Conservation (phyloP, 2,113 vertebrate genomes). For the Herpailurus yagouaroundi region DNA sequence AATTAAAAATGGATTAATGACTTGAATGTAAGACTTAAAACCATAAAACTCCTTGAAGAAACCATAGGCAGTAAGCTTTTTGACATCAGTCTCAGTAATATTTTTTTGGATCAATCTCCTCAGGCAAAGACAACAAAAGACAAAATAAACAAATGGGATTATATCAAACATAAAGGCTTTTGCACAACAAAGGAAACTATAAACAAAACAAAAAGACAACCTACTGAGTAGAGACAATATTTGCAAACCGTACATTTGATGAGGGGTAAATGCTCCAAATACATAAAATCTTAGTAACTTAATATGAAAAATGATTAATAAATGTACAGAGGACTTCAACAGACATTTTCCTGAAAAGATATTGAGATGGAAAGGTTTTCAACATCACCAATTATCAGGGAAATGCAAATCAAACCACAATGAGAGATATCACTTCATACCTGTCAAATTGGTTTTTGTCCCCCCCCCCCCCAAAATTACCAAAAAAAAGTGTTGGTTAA, state of each 20-base stretch:
- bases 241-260: not conserved
- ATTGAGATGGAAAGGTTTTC: not conserved
- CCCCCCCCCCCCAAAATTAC: too few relatives aligned
- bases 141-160: not conserved
- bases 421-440: not conserved
- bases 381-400: not conserved
- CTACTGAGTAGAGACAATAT: not conserved
- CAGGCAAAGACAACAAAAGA: not conserved
- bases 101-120: not conserved
- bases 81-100: not conserved
- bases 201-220: not conserved
- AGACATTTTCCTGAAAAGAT: not conserved
- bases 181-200: not conserved
- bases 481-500: not conserved
- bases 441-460: not conserved
- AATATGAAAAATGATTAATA: not conserved
- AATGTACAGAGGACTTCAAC: not conserved
- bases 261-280: not conserved
- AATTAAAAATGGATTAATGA: not conserved
- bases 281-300: not conserved
- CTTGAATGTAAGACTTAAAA: not conserved
- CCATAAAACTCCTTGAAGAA: not conserved
- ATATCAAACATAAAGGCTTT: not conserved
- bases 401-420: not conserved
- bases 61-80: not conserved